Evolutionary conservation across 1,140 invertebrate species (phyloP).

Genomic region (Leptinotarsa defecta): DNA sequence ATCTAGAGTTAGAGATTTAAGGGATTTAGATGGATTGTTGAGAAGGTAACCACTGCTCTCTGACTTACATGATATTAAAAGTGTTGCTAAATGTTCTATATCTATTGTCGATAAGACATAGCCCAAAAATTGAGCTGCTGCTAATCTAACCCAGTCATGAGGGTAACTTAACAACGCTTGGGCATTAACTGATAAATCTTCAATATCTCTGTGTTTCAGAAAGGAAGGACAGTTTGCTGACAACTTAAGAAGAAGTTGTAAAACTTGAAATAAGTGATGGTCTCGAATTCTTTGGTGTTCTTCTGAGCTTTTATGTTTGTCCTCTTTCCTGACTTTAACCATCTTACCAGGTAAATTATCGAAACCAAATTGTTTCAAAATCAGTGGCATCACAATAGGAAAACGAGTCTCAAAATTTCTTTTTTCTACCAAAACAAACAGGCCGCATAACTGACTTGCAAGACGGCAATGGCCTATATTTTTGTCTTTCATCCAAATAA

Average conservation of each 20-base stretch:
- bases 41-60: constrained; percentile 66
- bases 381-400: constrained; percentile 53
- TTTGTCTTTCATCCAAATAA: constrained; percentile 70
- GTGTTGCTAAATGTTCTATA: constrained; percentile 62
- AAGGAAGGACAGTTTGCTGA: constrained; percentile 60
- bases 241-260: constrained; percentile 69
- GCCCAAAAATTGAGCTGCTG: constrained; percentile 74
- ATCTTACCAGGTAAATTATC: constrained; percentile 53
- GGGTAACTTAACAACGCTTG: constrained; percentile 64
- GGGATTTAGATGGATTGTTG: constrained; percentile 61
- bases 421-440: constrained; percentile 65
- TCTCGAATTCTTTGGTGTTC: constrained; percentile 62
- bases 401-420: constrained; percentile 52
- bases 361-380: constrained; percentile 58
- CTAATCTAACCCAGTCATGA: constrained; percentile 77
- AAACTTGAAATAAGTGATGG: constrained; percentile 72
- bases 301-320: constrained; percentile 51
- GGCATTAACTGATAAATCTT: constrained; percentile 58
- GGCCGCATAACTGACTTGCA: constrained; percentile 67
- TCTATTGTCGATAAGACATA: constrained; percentile 70
- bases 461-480: constrained; percentile 64
- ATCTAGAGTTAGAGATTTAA: constrained; percentile 73
- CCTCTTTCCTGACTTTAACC: constrained; percentile 48
- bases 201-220: constrained; percentile 55
- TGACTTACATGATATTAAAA: constrained; percentile 56